Evolutionary conservation across 1,140 invertebrate genomes (phyloP), one percentile per base, ranked within the genome.

Genomic region (Zaprionus nigranus): DNA sequence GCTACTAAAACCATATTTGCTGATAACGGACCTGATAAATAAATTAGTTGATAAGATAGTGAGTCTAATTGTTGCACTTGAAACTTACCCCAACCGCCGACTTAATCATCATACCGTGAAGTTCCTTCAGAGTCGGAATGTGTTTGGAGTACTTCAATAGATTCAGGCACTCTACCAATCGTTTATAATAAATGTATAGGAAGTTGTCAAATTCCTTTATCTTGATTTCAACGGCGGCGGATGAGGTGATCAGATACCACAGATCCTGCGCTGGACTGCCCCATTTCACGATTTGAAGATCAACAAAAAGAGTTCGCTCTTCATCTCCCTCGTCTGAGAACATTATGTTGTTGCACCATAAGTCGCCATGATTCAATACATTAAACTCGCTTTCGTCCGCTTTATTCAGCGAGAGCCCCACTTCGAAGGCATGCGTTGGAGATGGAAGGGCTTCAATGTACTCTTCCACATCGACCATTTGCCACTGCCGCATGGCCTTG

Each of bases 321-420:
- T 51, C 46, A n/a, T 11, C 46, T 13, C 20, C 46, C 20, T 22
- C 46, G 12, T 51, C 46, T 2, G 81, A 84, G 46, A 94, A 93
- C 73, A 94, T 82, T 5, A 93, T 90, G 49, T 94, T 94, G 68
- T 93, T 92, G 13, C 76, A 65, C 91, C 91, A 92, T 9, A 93
- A 92, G 84, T 96, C 95, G 2, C 95, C 95, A 61, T 96, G 95
- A 78, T 94, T 95, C 5, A 96, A 84, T 2, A 95, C 94, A 73
- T 94, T 93, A 59, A 95, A 95, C 28, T 94, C 93, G 13, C 93
- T 93, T 2, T 93, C 78, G 11, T 94, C 76, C 4, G 78, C 73
- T 9, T 59, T 28, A 22, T 90, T 82, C 12, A 86, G 2, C 0
- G 2, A 1, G 9, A 90, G 0, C 0, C 70, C 75, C 0, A 11